phyloP scores from a whole-genome alignment of 2,797 vertebrate genomes.

The Myiotriccus ornatus region DNA sequence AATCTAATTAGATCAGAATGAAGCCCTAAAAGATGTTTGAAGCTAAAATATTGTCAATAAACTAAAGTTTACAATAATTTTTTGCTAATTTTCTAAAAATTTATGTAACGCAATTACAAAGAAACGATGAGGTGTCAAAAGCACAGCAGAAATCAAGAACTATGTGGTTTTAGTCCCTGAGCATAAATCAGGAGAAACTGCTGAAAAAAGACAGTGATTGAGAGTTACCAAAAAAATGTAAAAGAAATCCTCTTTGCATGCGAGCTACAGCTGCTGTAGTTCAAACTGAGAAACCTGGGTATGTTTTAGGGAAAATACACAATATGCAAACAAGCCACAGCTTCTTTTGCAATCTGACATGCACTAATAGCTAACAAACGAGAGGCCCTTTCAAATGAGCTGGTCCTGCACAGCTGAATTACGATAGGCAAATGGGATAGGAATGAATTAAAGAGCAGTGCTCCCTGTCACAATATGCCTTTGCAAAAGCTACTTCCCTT shows the following conservation, averaged over 20 bases:
- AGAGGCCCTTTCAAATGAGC: conserved; percentile 37
- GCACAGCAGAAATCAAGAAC: background rate
- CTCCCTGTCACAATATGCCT: background rate
- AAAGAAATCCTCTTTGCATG: background rate
- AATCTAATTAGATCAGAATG: background rate
- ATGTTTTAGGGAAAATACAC: background rate
- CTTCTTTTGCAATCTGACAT: background rate
- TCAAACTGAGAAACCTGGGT: background rate
- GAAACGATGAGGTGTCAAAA: background rate
- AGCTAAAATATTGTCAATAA: background rate
- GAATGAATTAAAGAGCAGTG: conserved; percentile 1
- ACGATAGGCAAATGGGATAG: conserved; percentile 25
- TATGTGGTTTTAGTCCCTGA: background rate
- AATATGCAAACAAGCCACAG: conserved; percentile 1
- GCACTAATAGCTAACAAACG: conserved; percentile 42
- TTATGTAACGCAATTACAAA: background rate
- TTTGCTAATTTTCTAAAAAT: background rate
- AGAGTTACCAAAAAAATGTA: background rate
- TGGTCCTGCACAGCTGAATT: conserved; percentile 18
- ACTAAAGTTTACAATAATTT: background rate
- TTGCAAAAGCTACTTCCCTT: conserved; percentile 15
- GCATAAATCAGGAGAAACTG: background rate
- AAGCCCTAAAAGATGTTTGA: background rate
- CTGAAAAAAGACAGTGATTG: background rate
- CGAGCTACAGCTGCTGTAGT: background rate